phyloP scores from a whole-genome alignment of 2,113 vertebrate species.

The Brachyhypopomus occidentalis region DNA sequence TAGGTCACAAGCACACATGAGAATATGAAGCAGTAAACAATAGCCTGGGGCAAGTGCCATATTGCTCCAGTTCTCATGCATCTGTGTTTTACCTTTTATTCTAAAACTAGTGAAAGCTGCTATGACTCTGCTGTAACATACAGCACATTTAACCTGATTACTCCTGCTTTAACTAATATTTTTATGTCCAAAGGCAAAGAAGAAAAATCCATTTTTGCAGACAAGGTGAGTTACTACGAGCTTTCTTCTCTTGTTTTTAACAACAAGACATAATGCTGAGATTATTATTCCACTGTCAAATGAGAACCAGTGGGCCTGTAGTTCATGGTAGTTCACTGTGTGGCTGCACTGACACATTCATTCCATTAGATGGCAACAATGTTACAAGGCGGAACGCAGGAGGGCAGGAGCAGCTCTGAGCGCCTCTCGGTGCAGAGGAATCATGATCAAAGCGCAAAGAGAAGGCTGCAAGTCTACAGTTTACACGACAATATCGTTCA shows the following conservation, averaged over 20 bases:
- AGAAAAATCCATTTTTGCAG: too few species aligned
- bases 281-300: too few species aligned
- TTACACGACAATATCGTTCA: too few species aligned
- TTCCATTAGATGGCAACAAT: constrained; percentile 45
- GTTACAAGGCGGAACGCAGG: neutral
- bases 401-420: neutral
- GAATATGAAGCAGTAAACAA: neutral
- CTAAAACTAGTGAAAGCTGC: neutral
- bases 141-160: too few species aligned
- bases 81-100: too few species aligned
- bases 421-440: neutral
- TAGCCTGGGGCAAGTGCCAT: neutral
- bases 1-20: too few species aligned
- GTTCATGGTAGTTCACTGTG: neutral
- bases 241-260: neutral
- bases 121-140: neutral
- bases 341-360: constrained; percentile 14
- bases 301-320: neutral
- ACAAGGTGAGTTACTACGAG: neutral
- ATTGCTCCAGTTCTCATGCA: too few species aligned
- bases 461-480: neutral
- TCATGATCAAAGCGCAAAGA: neutral
- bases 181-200: neutral
- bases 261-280: neutral
- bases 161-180: neutral